phyloP scores from a whole-genome alignment of 2,797 vertebrate species.

The Peromyscus nudipes region DNA sequence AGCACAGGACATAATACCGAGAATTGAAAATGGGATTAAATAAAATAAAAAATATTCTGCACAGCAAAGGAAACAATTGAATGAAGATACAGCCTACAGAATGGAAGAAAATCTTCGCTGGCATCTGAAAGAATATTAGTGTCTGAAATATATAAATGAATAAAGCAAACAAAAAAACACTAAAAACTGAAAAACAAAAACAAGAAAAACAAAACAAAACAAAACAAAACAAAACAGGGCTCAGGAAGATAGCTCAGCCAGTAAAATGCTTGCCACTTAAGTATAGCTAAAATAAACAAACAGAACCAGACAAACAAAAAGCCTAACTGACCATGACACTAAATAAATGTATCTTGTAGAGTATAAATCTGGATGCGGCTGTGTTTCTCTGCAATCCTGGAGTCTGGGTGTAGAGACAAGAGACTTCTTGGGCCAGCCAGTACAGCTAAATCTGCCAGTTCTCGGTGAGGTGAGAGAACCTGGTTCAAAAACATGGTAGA shows the following conservation, averaged over 20 bases:
- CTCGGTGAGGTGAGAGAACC: not conserved
- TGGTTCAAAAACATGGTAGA: not conserved
- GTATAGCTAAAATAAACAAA: not conserved
- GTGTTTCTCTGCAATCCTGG: not conserved
- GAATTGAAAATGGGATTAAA: not conserved
- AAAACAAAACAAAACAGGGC: not conserved
- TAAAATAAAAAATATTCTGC: not conserved
- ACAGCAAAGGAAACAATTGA: not conserved
- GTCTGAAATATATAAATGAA: not conserved
- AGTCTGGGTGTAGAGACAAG: not conserved
- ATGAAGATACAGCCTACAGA: not conserved
- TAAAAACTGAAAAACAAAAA: not conserved
- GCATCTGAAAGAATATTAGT: not conserved
- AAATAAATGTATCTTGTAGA: not conserved
- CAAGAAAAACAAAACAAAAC: not conserved
- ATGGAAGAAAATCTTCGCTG: not conserved
- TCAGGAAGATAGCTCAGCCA: not conserved
- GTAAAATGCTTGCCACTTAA: not conserved
- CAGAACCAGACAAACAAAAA: not conserved
- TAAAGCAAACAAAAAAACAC: not conserved
- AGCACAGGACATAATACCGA: not conserved
- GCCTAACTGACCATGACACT: not conserved
- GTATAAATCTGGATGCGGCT: not conserved
- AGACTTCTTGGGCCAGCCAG: not conserved
- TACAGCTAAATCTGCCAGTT: too few species aligned